Percentiles rank a stretch among this genome's conserved stretches.
Evolutionary conservation across 2,888 invertebrate genomes (phyloP).

Genomic region (Syritta pipiens): DNA sequence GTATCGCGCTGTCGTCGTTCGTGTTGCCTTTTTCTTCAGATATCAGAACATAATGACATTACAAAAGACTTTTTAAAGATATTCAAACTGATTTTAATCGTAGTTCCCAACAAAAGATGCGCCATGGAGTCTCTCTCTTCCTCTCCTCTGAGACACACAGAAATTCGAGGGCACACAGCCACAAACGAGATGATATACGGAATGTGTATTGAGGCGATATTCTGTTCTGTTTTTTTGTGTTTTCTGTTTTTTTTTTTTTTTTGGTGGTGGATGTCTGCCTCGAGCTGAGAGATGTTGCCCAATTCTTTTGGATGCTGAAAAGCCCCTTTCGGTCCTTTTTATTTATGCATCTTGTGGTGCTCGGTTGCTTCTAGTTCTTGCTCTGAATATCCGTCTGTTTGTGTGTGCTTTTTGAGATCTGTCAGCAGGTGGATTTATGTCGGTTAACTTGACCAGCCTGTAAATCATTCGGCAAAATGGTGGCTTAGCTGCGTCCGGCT

Average conservation of each 20-base stretch:
- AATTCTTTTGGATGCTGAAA: slow-evolving; percentile 50
- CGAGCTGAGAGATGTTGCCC: slow-evolving; percentile 63
- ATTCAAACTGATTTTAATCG: slow-evolving; percentile 67
- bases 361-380: slow-evolving; percentile 53
- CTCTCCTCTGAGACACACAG: too few species aligned
- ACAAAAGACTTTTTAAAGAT: slow-evolving; percentile 74
- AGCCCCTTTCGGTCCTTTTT: slow-evolving; percentile 36
- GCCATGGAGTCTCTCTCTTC: too few species aligned
- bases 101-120: slow-evolving; percentile 62
- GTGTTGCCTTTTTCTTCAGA: slow-evolving; percentile 72
- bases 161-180: too few species aligned
- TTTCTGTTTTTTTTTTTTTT: slow-evolving; percentile 1
- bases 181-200: slow-evolving; percentile 43
- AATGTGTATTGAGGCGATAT: slow-evolving; percentile 45
- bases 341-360: slow-evolving; percentile 40
- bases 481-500: slow-evolving; percentile 7
- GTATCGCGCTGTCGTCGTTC: slow-evolving; percentile 64
- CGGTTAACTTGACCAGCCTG: slow-evolving; percentile 75
- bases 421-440: slow-evolving; percentile 78
- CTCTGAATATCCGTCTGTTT: slow-evolving; percentile 39
- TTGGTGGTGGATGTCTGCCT: background rate
- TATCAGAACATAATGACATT: slow-evolving; percentile 79
- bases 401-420: slow-evolving; percentile 68
- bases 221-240: background rate
- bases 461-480: slow-evolving; percentile 74